Base-by-base conservation (phyloP, 30 jellyfish, hydroid and myxozoan genomes). In the Cassiopea andromeda region DNA sequence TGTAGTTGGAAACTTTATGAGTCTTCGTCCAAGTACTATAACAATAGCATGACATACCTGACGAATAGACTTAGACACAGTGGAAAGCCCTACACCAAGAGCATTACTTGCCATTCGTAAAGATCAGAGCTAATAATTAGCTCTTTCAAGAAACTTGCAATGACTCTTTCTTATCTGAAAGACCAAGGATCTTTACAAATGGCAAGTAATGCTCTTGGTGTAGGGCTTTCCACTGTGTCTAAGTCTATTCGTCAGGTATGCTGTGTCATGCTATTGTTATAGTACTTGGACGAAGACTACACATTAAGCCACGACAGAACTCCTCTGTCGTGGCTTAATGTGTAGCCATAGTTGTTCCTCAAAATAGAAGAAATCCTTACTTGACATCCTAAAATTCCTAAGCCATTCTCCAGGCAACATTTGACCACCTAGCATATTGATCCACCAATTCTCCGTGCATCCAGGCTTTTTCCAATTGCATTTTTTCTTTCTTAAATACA, bases 391-490 rank as follows among this genome's bases (percentile, higher is more conserved):
- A 59, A 79, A 79, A 57, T 79, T 79, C n/a, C 50, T 48, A 15
- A 79, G 2, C 88, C 88, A 79, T 79, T 79, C 88, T 57, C 57
- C 88, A 7, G 88, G 88, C 77, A 79, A 54, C 88, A 79, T 48
- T 6, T 45, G 38, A 46, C 88, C 88, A 60, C 57, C 88, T 44
- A 50, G 57, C 76, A 79, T 59, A 48, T 67, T 81, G 19, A 8
- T 44, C 90, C 90, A 81, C 90, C 90, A 81, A 12, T 67, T 19
- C 69, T 81, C 90, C 18, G 90, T 81, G 70, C 90, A 73, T 50
- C 81, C 82, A 46, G 90, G 90, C 44, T 81, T 64, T 19, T 60
- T 81, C 90, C 90, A 81, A 61, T 60, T 57, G 12, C 82, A 38
- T 46, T 81, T 64, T 61, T 68, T 81, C 81, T 66, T 81, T 60